phyloP scores from a whole-genome alignment of 2,888 invertebrate genomes.

The Diadromus collaris region DNA sequence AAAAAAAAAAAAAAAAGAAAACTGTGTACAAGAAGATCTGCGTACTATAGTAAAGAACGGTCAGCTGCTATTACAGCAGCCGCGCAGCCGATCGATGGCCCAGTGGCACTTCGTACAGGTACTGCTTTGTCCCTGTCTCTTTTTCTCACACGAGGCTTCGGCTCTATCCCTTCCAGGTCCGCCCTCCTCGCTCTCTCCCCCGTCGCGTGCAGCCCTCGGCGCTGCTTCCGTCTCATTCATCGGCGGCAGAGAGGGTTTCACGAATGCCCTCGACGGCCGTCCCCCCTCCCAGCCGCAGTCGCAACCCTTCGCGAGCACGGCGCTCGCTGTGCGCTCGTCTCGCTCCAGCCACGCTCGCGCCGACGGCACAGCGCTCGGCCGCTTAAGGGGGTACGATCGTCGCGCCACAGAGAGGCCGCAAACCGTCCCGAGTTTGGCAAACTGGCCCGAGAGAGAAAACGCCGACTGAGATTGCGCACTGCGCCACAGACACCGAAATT shows the following conservation, averaged over 20 bases:
- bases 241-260: slow-evolving; percentile 46
- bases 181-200: slow-evolving; percentile 43
- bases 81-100: slow-evolving; percentile 77
- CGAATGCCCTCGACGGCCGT: slow-evolving; percentile 9
- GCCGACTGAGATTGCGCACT: slow-evolving; percentile 1
- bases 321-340: slow-evolving; percentile 16
- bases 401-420: background rate
- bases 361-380: slow-evolving; percentile 22
- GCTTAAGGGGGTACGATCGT: slow-evolving; percentile 21
- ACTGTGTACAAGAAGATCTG: slow-evolving; percentile 61
- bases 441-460: background rate
- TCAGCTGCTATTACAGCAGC: slow-evolving; percentile 71
- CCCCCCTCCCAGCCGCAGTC: background rate
- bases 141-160: slow-evolving; percentile 36
- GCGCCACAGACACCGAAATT: background rate
- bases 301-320: slow-evolving; percentile 7
- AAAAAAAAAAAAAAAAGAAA: slow-evolving; percentile 11
- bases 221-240: slow-evolving; percentile 35
- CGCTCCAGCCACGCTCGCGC: background rate
- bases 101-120: slow-evolving; percentile 68
- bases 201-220: slow-evolving; percentile 1
- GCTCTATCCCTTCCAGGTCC: slow-evolving; percentile 34
- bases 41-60: slow-evolving; percentile 65
- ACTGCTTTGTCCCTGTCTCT: slow-evolving; percentile 16
- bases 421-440: background rate